These are phyloP conservation scores for Conus canariensis DNA, from an alignment of 2,888 invertebrate genomes.

Conservation along the genomic window DNA sequence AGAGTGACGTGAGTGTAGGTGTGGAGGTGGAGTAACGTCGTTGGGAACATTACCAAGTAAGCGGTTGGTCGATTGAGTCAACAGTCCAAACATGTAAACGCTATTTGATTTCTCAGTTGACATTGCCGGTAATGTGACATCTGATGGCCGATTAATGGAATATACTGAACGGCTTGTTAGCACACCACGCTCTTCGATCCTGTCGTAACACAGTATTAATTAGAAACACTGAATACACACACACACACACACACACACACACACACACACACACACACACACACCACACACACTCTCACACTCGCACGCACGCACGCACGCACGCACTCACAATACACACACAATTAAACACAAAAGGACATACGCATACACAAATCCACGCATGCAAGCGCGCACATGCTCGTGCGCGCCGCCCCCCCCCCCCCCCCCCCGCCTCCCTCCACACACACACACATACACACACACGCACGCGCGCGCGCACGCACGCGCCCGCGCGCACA, in stretches of 20 bases:
- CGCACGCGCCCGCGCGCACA: background rate
- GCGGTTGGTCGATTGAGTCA: no score
- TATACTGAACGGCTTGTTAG: no score
- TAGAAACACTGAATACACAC: background rate
- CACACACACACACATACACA: background rate
- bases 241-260: constrained; percentile 12
- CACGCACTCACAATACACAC: background rate
- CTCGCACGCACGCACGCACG: background rate
- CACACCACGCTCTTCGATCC: no score
- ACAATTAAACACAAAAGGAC: background rate
- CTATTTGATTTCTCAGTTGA: no score
- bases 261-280: background rate
- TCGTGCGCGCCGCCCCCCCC: background rate
- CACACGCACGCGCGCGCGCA: background rate
- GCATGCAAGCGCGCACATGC: background rate
- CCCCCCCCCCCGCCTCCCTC: background rate
- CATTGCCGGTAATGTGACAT: no score
- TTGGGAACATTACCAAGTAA: no score
- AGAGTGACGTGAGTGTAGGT: no score
- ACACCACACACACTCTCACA: background rate
- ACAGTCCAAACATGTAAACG: no score
- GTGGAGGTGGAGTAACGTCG: no score
- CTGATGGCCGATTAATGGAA: no score
- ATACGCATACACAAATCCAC: background rate
- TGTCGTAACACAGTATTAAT: no score